Percentiles rank a stretch among this genome's conserved stretches.
phyloP scores from a whole-genome alignment of 2,113 vertebrate genomes.

The Labeo rohita region DNA sequence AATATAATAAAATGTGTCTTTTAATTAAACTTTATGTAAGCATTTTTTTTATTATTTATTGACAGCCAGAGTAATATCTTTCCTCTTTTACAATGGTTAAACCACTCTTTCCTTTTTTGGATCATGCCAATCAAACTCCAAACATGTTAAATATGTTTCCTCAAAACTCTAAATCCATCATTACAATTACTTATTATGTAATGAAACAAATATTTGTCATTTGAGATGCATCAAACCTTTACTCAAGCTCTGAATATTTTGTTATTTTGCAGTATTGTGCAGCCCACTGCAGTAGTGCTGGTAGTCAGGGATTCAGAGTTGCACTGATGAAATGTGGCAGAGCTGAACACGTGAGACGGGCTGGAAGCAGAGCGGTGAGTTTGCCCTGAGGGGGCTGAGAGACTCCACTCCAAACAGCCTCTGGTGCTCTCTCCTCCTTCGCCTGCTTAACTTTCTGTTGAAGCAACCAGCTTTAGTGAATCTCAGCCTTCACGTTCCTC shows the following conservation, averaged over 20 bases:
- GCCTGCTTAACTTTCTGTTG: slow-evolving; percentile 25
- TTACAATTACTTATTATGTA: neutral
- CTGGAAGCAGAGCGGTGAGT: slow-evolving; percentile 22
- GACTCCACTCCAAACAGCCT: slow-evolving; percentile 3
- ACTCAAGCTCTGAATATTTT: neutral
- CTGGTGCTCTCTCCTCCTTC: neutral
- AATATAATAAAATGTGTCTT: neutral
- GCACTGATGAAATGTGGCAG: slow-evolving; percentile 27
- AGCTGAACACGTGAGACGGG: neutral
- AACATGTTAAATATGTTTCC: neutral
- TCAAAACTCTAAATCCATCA: neutral
- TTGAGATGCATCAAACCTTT: neutral
- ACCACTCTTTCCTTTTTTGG: neutral
- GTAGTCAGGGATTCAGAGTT: slow-evolving; percentile 1
- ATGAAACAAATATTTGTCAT: too few species aligned
- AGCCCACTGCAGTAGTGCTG: slow-evolving; percentile 5
- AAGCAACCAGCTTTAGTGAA: slow-evolving; percentile 33
- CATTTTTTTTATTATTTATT: neutral
- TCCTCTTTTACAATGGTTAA: neutral
- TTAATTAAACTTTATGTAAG: neutral
- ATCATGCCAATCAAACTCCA: neutral
- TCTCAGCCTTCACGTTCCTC: slow-evolving; percentile 28
- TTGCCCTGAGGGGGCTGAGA: slow-evolving; percentile 10
- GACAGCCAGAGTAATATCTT: neutral
- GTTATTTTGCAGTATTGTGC: slow-evolving; percentile 4